Conservation (phyloP, 1,140 invertebrate genomes). For the Maconellicoccus hirsutus region DNA sequence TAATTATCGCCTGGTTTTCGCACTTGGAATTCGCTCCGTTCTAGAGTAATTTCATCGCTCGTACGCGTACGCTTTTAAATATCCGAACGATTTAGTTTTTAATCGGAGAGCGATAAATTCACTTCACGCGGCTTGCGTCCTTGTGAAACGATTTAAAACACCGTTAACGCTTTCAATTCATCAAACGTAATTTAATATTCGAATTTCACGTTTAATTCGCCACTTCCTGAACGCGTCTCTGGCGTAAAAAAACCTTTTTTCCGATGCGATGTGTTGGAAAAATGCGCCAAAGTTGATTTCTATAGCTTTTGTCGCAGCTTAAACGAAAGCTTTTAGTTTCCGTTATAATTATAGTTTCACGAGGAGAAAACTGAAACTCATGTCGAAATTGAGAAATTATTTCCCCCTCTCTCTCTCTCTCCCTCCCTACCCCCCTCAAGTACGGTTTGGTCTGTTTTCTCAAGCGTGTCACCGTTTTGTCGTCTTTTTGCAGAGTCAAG, state of each 20-base stretch:
- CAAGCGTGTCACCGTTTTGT: background rate
- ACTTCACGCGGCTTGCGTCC: background rate
- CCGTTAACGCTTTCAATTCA: background rate
- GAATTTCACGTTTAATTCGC: background rate
- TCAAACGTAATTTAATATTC: background rate
- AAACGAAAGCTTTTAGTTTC: background rate
- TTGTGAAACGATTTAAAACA: background rate
- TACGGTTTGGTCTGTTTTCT: no score
- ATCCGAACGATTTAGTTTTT: background rate
- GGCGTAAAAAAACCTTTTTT: no score
- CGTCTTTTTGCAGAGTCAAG: constrained; percentile 1
- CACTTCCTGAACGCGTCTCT: no score
- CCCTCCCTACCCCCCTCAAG: no score
- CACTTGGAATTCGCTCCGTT: no score
- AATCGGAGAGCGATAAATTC: background rate
- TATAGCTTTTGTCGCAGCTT: background rate
- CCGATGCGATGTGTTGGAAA: no score
- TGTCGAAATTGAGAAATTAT: no score
- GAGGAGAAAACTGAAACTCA: background rate
- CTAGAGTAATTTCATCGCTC: no score
- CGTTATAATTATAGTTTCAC: background rate
- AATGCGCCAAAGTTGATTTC: no score
- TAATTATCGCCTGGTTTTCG: no score
- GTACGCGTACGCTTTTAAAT: no score
- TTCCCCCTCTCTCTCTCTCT: no score